These are phyloP conservation scores for Eupithecia subumbrata DNA, from an alignment of 2,888 invertebrate genomes.

Conservation along the genomic window DNA sequence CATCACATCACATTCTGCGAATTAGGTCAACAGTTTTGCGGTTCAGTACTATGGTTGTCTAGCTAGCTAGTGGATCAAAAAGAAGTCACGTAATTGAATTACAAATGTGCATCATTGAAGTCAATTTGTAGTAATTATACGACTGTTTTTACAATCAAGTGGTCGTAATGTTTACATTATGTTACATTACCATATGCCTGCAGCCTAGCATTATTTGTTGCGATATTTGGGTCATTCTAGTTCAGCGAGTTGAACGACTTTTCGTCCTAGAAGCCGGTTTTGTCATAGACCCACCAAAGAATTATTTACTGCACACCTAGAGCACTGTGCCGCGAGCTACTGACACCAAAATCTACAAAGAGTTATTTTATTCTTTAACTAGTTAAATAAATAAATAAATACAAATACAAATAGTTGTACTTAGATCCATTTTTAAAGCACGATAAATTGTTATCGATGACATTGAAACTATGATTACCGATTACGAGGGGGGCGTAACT, in stretches of 20 bases:
- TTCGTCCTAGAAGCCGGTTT: slow-evolving; percentile 68
- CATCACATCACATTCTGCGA: slow-evolving; percentile 32
- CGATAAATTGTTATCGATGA: neutral
- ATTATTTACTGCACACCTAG: neutral
- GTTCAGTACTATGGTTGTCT: neutral
- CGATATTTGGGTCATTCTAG: slow-evolving; percentile 76
- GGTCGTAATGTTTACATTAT: slow-evolving; percentile 31
- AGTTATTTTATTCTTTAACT: too few species aligned
- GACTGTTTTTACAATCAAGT: slow-evolving; percentile 30
- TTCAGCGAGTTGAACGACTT: slow-evolving; percentile 72
- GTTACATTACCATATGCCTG: slow-evolving; percentile 28
- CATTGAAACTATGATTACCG: neutral
- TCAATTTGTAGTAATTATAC: slow-evolving; percentile 21
- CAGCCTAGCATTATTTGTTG: slow-evolving; percentile 60
- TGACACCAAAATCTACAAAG: slow-evolving; percentile 17
- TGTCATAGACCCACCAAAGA: slow-evolving; percentile 42
- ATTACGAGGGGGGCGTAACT: slow-evolving; percentile 22
- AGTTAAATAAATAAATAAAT: too few species aligned
- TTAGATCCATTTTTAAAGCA: too few species aligned
- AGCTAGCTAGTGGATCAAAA: neutral
- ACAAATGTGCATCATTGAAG: slow-evolving; percentile 28
- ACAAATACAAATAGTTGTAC: too few species aligned
- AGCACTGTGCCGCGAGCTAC: slow-evolving; percentile 37
- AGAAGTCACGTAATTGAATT: slow-evolving; percentile 23
- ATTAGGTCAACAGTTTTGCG: slow-evolving; percentile 26